phyloP scores from a whole-genome alignment of 2,113 vertebrate species.

The Pelusios castaneus region DNA sequence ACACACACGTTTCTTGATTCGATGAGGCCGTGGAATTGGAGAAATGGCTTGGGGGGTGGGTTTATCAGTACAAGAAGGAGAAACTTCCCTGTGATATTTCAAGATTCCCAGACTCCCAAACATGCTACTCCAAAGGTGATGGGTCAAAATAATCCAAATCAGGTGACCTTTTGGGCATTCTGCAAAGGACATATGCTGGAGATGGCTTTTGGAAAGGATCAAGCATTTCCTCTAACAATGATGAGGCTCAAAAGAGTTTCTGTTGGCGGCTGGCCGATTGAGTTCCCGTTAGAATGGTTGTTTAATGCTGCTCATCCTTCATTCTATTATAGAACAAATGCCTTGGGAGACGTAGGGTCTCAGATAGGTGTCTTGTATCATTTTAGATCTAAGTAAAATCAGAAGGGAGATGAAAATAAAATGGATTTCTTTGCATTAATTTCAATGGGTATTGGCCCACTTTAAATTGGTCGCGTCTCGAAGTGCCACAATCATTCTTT shows the following conservation, averaged over 20 bases:
- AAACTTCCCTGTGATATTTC: background rate
- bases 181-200: background rate
- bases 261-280: accelerated
- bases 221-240: background rate
- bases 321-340: accelerated
- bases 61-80: background rate
- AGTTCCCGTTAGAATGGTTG: accelerated
- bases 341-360: background rate
- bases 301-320: background rate
- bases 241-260: background rate
- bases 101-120: background rate
- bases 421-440: background rate
- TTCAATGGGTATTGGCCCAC: background rate
- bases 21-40: background rate
- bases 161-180: background rate
- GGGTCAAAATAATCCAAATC: background rate
- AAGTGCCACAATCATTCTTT: background rate
- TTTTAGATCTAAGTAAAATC: background rate
- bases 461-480: background rate
- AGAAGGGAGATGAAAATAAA: background rate
- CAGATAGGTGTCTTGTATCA: background rate
- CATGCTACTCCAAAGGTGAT: background rate
- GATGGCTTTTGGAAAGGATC: background rate
- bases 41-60: background rate
- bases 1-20: background rate